Percentiles rank a stretch among this genome's conserved stretches.
These are phyloP conservation scores for Seriola quinqueradiata DNA, from an alignment of 2,113 vertebrate genomes.

Conservation along the genomic window DNA sequence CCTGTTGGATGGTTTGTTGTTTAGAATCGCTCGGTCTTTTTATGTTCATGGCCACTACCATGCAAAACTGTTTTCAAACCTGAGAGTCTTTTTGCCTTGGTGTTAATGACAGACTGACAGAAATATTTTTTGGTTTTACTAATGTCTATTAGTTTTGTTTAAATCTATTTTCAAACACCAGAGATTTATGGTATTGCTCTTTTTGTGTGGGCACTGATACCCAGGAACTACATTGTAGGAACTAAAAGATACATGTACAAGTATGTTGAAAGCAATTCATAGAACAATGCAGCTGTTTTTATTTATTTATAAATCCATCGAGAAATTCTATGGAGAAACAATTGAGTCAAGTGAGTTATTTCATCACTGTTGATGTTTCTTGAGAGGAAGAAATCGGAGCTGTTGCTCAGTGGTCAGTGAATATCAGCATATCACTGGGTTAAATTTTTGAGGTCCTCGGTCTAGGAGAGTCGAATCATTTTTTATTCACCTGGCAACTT, in stretches of 20 bases:
- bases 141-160: too few relatives aligned
- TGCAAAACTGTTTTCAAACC: background rate
- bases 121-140: too few relatives aligned
- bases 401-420: background rate
- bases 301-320: background rate
- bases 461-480: background rate
- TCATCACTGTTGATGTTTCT: background rate
- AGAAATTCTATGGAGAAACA: background rate
- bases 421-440: background rate
- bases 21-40: background rate
- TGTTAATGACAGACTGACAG: background rate
- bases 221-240: background rate
- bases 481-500: conserved; percentile 6
- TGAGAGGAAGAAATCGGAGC: background rate
- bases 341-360: background rate
- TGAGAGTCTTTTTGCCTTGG: background rate
- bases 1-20: conserved; percentile 22
- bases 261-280: background rate
- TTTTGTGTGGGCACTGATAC: background rate
- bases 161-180: too few relatives aligned
- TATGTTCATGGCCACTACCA: background rate
- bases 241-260: background rate
- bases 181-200: background rate
- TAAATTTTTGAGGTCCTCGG: background rate
- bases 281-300: background rate